These are phyloP conservation scores for Uloborus plumipes DNA, from an alignment of 2,888 invertebrate species.

Conservation along the genomic window DNA sequence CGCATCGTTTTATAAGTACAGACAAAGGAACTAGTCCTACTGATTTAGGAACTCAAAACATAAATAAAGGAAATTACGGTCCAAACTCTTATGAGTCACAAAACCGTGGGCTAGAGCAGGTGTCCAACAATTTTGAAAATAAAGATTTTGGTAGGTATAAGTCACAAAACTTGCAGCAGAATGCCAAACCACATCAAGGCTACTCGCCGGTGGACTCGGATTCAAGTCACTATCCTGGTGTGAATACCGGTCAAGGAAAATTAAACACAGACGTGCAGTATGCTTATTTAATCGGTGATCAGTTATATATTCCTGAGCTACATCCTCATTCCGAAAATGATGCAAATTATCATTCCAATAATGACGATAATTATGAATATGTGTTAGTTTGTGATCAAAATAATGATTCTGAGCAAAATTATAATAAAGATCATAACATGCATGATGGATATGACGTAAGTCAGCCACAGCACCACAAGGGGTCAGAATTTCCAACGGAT, in stretches of 20 bases:
- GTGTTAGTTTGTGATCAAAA: slow-evolving; percentile 14
- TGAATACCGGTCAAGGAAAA: not conserved
- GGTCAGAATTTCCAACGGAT: not conserved
- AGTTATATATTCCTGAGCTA: no score
- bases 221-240: not conserved
- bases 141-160: no score
- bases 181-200: no score
- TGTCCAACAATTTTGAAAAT: no score
- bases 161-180: no score
- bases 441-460: not conserved
- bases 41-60: no score
- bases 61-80: no score
- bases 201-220: not conserved
- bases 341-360: not conserved
- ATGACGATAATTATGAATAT: slow-evolving; percentile 9
- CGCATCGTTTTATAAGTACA: no score
- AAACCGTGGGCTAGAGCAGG: no score
- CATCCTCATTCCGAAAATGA: not conserved
- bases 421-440: not conserved
- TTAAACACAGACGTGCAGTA: not conserved
- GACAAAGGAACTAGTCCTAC: no score
- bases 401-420: slow-evolving; percentile 3
- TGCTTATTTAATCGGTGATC: no score
- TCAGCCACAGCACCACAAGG: not conserved
- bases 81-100: no score